Evolutionary conservation across 2,888 invertebrate species (phyloP), one percentile per base, ranked within the genome.

Genomic region (Hoplodrina ambigua): DNA sequence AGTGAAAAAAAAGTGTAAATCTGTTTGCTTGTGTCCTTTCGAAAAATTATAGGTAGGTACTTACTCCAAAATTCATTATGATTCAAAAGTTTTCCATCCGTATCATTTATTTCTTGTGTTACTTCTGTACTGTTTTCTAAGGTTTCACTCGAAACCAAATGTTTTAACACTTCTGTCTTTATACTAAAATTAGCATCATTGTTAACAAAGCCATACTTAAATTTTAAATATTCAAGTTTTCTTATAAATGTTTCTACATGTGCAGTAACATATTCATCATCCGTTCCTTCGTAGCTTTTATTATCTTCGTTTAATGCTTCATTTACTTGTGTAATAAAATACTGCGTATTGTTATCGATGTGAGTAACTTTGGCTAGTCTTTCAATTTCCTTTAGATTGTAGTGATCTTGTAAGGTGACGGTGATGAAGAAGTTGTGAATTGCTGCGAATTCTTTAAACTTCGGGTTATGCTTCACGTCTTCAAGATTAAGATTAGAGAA

Each of bases 11-110:
- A 8, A 0, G 13, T 4, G 37, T 37, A 8, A 8, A 37, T 37
- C 8, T 0, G 37, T 7, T 37, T 8, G 37, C 37, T 37, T 41
- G 10, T 41, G 11, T 41, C 11, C 41, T 41, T 11, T 41, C 41
- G 13, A 4, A 15, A 15, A 11, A 25, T 6, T 37, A 20, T n/a
- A n/a, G n/a, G n/a, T n/a, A 56, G 82, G 33, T 41, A 41, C 89
- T 90, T 81, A 94, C 94, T 82, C 93, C 93, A 94, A 83, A 89
- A 91, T 53, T 91, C 92, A 74, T 78, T 86, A 41, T 88, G 87
- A 30, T 78, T 82, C 0, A 86, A 66, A 55, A 84, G 49, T 62
- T 78, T 72, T 33, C 80, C 78, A 11, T 80, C 65, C 4, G 61
- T 59, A 62, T 74, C 75, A 41, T 78, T 65, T 17, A 13, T 7